Evolutionary conservation across 1,140 invertebrate species (phyloP), one percentile per base, ranked within the genome.

Genomic region (Drosophila murphyi): DNA sequence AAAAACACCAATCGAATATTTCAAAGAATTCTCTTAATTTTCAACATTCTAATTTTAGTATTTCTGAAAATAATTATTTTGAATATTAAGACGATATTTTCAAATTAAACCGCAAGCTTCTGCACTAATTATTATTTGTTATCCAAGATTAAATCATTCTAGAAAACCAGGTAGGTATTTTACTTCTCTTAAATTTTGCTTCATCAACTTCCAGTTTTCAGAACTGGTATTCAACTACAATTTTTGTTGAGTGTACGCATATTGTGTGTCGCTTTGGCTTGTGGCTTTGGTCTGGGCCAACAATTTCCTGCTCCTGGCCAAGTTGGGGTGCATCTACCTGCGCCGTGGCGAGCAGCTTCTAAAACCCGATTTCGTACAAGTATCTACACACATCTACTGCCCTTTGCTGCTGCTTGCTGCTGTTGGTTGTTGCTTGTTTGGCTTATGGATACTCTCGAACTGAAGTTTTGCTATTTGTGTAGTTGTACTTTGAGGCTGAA

Each of bases 361-460:
- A 48, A 65, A 76, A 76, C 73, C 47, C 51, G 73, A 72, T 76
- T 76, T 76, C 37, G 8, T 67, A 39, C 37, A 59, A 67, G 64
- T 69, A 62, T 41, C 2, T 69, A 51, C 70, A 34, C 68, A 29
- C 54, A 71, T 64, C 39, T 43, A 45, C 52, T 71, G 68, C 68
- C 67, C 72, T 75, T 71, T 64, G 54, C 37, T 67, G 47, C 7
- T 57, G 50, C 20, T 62, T 72, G 45, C 7, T 56, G 45, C 8
- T 43, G 56, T 35, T 20, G 51, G 47, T 7, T 72, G 61, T 20
- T 43, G 71, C 72, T 75, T 81, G 76, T 88, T 87, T 87, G 80
- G 31, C 79, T 87, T 87, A 83, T 88, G 76, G 82, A 68, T 81
- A 73, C 83, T 74, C 65, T 62, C 76, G 67, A 79, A 76, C 78